Base-by-base conservation (phyloP, 2,113 vertebrate species). In the Morone chrysops region DNA sequence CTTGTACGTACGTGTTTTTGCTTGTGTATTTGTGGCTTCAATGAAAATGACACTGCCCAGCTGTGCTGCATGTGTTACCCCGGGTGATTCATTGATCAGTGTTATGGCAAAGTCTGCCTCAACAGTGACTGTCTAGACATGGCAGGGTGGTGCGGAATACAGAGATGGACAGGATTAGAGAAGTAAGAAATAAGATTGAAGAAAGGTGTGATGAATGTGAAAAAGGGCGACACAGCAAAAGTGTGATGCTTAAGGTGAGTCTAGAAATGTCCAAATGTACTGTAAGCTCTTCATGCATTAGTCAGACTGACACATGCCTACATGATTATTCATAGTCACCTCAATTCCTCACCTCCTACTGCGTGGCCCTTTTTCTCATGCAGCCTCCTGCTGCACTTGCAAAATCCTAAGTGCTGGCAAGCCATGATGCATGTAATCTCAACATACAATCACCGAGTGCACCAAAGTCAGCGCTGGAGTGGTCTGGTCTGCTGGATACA, bases 21-120 rank as follows among this genome's bases (percentile, higher is more conserved):
- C 82, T 66, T 83, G 61, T 83, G 62, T 73, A 14, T 68, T 59
- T 83, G 73, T 48, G 61, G 80, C 81, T 80, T 22, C 50, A 38
- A 50, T 72, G 70, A 78, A 81, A 89, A 82, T 8, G 25, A 72
- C 82, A 69, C 73, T 81, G 79, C 66, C 78, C 85, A 81, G 68
- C 85, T 92, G 84, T 84, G 87, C 78, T 63, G 74, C 83, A 73
- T 85, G 84, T 68, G 54, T 82, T 79, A 82, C 70, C 62, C 63
- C 12, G 31, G 87, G 90, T 90, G 89, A 90, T 90, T 90, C 82
- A 94, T 94, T n/a, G 85, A 93, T 94, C 82, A 50, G 89, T 63
- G 86, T 83, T 83, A 90, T 78, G 81, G 81, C 68, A 56, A 80
- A 77, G 56, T 88, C 89, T 82, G 78, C 85, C 75, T 82, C 82